Conservation (phyloP, 2,113 vertebrate genomes). For the Triplophysa rosa region DNA sequence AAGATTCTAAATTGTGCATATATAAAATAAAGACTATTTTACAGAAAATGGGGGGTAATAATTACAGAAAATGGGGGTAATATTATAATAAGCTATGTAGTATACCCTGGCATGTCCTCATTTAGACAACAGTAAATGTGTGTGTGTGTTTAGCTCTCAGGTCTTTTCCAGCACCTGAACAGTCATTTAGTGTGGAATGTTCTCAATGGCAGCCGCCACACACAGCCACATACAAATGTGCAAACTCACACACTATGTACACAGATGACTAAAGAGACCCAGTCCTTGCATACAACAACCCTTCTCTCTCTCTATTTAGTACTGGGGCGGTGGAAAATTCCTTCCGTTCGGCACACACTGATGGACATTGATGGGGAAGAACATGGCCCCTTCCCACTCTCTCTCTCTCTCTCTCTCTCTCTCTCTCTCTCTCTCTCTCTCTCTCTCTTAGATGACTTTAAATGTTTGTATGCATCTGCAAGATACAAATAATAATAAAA, state of each 20-base stretch:
- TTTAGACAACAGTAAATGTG: neutral
- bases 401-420: neutral
- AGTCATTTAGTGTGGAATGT: conserved; percentile 23
- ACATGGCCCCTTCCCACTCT: conserved; percentile 39
- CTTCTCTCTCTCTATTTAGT: conserved; percentile 9
- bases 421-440: conserved; percentile 26
- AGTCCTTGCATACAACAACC: conserved; percentile 11
- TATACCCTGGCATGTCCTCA: neutral
- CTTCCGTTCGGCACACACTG: conserved; percentile 53
- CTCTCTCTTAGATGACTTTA: neutral
- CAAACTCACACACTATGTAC: conserved; percentile 36
- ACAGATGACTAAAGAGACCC: conserved; percentile 33
- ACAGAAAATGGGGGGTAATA: no score
- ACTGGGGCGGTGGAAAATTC: conserved; percentile 63
- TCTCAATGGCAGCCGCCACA: conserved; percentile 33
- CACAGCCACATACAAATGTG: conserved; percentile 21
- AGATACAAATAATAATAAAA: no score
- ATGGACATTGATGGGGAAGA: conserved; percentile 49
- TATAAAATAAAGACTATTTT: no score
- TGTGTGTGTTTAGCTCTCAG: conserved; percentile 1
- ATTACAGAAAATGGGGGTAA: no score
- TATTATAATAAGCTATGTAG: neutral
- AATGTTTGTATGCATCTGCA: no score
- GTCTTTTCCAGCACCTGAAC: neutral
- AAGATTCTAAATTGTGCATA: no score